A percentile compares a stretch with the other conserved stretches of the same genome.
Evolutionary conservation across 2,888 invertebrate genomes (phyloP).

Genomic region (Ennomos fuscantarius): DNA sequence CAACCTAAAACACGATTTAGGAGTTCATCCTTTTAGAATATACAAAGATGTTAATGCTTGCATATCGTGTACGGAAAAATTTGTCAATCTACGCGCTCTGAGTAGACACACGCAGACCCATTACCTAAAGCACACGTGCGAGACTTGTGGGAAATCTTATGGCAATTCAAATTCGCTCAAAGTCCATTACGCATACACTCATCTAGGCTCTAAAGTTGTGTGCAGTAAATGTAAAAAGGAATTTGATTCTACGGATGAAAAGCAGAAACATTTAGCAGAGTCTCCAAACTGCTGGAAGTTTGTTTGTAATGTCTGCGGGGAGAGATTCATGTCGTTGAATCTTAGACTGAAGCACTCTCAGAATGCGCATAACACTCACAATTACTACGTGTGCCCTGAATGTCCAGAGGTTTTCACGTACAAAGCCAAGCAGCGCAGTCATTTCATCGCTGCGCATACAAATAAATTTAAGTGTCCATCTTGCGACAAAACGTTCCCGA

Average conservation of each 20-base stretch:
- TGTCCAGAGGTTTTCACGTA: slow-evolving; percentile 46
- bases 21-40: slow-evolving; percentile 39
- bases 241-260: slow-evolving; percentile 19
- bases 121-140: slow-evolving; percentile 36
- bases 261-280: slow-evolving; percentile 21
- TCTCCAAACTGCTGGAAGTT: slow-evolving; percentile 25
- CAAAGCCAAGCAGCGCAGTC: slow-evolving; percentile 38
- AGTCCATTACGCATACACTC: slow-evolving; percentile 28
- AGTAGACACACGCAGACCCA: slow-evolving; percentile 37
- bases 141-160: slow-evolving; percentile 38
- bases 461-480: slow-evolving; percentile 33
- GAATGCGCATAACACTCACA: slow-evolving; percentile 42
- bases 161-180: slow-evolving; percentile 27
- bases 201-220: slow-evolving; percentile 24
- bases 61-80: slow-evolving; percentile 31
- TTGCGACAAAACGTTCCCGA: slow-evolving; percentile 34
- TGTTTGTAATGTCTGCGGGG: slow-evolving; percentile 23
- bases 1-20: slow-evolving; percentile 45
- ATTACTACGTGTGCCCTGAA: slow-evolving; percentile 45
- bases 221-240: slow-evolving; percentile 33
- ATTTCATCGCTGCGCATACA: slow-evolving; percentile 44
- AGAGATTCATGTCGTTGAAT: slow-evolving; percentile 27
- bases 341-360: slow-evolving; percentile 16
- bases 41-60: slow-evolving; percentile 33
- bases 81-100: slow-evolving; percentile 31